Conservation (phyloP, 2,113 vertebrate species). For the Pituophis catenifer region DNA sequence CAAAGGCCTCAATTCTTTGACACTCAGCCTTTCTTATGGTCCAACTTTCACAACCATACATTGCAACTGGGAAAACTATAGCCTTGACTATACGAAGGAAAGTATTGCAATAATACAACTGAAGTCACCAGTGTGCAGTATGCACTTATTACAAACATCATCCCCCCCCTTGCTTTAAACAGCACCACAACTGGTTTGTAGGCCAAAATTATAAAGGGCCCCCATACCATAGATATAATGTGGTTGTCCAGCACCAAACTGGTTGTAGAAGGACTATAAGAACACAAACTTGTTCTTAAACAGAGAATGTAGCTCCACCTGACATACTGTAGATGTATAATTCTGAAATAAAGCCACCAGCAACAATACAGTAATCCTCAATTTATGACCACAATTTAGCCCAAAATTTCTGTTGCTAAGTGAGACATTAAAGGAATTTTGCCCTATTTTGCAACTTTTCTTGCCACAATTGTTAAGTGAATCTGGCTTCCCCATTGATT, state of each 20-base stretch:
- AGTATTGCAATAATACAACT: background rate
- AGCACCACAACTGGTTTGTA: background rate
- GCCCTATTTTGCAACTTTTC: background rate
- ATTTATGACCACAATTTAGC: too few relatives aligned
- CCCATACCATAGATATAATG: background rate
- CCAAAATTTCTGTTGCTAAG: background rate
- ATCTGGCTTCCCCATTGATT: background rate
- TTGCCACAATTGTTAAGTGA: background rate
- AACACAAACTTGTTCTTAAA: background rate
- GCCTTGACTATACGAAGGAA: constrained; percentile 1
- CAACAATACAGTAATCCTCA: background rate
- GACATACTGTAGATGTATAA: background rate
- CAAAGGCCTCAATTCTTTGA: too few relatives aligned
- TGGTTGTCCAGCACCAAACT: background rate
- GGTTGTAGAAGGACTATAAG: background rate
- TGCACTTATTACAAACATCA: background rate
- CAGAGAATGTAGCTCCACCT: background rate
- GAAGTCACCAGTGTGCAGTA: background rate
- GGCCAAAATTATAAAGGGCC: background rate
- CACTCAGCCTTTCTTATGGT: too few relatives aligned
- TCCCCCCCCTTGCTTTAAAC: background rate
- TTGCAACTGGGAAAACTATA: too few relatives aligned
- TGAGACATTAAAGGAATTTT: background rate
- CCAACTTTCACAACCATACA: too few relatives aligned
- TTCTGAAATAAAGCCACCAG: background rate